phyloP scores from a whole-genome alignment of 2,113 vertebrate genomes.

The Odontophorus gujanensis region DNA sequence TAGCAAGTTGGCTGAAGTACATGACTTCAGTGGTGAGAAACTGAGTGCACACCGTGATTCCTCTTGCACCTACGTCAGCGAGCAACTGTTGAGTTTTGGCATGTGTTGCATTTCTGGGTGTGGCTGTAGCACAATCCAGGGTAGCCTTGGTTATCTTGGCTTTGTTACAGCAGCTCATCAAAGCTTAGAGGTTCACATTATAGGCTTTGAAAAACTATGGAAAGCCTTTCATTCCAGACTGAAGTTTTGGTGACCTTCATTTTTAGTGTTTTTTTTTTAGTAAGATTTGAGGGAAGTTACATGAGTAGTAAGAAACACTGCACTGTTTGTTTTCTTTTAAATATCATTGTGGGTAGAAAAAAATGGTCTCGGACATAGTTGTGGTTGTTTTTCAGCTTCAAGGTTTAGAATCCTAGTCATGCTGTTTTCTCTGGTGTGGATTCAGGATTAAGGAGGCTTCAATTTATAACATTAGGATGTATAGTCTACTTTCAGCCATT shows the following conservation, averaged over 20 bases:
- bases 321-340: neutral
- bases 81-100: slow-evolving; percentile 35
- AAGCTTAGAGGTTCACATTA: neutral
- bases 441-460: neutral
- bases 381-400: neutral
- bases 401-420: neutral
- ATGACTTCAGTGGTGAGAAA: neutral
- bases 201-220: neutral
- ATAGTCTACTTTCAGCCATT: neutral
- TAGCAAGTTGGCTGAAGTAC: neutral
- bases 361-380: neutral
- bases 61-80: neutral
- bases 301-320: neutral
- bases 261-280: neutral
- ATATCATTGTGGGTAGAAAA: neutral
- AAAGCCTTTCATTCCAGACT: neutral
- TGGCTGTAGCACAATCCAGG: slow-evolving; percentile 45
- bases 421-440: neutral
- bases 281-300: neutral
- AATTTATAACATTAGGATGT: neutral
- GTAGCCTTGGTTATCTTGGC: slow-evolving; percentile 28
- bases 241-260: neutral
- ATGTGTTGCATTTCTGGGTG: slow-evolving; percentile 25
- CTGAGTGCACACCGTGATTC: neutral
- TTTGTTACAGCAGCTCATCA: neutral